Evolutionary conservation across 2,113 vertebrate species (phyloP).

Genomic region (Lathamus discolor): DNA sequence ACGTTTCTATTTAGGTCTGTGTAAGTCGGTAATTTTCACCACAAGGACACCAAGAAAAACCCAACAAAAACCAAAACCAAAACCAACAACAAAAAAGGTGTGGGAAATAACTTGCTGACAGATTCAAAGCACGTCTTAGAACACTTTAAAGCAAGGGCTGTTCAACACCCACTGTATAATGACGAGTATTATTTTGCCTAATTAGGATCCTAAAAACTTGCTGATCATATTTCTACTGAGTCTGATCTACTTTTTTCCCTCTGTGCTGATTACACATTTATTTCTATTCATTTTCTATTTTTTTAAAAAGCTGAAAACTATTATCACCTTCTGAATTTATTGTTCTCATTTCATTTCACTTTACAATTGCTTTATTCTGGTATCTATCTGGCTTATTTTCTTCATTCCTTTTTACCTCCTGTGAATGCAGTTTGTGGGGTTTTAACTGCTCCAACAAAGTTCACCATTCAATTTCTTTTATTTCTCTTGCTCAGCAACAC

Average conservation of each 20-base stretch:
- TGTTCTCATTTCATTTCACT: not conserved
- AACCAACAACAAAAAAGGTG: not conserved
- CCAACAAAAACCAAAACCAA: not conserved
- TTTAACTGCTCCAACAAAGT: slow-evolving; percentile 7
- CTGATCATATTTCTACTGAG: slow-evolving; percentile 17
- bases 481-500: not conserved
- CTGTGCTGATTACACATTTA: slow-evolving; percentile 23
- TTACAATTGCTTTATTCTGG: slow-evolving; percentile 22
- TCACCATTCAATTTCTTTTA: not conserved
- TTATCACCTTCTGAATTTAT: slow-evolving; percentile 5
- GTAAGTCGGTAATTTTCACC: not conserved
- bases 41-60: not conserved
- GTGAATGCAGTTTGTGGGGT: not conserved
- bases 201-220: slow-evolving; percentile 26
- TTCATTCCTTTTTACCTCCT: slow-evolving; percentile 9
- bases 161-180: not conserved
- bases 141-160: not conserved
- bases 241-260: not conserved
- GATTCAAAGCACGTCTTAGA: not conserved
- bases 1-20: not conserved
- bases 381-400: not conserved
- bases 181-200: not conserved
- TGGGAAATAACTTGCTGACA: not conserved
- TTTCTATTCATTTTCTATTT: slow-evolving; percentile 14
- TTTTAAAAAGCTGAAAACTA: not conserved